These are phyloP conservation scores for Fukomys damarensis DNA, from an alignment of 2,113 vertebrate species.

Conservation along the genomic window DNA sequence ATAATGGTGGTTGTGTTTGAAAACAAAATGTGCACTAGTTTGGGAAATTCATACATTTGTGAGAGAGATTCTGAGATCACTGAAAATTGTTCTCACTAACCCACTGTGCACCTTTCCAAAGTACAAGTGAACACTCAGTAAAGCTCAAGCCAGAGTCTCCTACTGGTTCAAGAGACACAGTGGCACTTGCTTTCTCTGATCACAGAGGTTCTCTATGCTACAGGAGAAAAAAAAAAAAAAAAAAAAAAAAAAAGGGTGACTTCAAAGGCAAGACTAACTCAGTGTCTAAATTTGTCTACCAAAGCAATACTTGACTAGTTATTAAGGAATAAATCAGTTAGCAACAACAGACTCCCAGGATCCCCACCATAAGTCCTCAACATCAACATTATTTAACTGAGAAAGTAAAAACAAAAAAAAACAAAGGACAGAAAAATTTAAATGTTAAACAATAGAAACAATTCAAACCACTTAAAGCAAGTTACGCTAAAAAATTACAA, in stretches of 20 bases:
- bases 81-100: background rate
- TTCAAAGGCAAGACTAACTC: background rate
- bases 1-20: background rate
- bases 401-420: too few relatives aligned
- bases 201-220: background rate
- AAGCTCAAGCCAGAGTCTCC: fast-evolving
- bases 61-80: background rate
- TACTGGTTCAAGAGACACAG: background rate
- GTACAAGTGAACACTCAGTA: background rate
- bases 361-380: background rate
- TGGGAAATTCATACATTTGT: too few relatives aligned
- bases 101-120: background rate
- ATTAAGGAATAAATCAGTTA: background rate
- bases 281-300: background rate
- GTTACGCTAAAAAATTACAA: background rate
- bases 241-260: too few relatives aligned
- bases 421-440: background rate
- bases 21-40: background rate
- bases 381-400: background rate
- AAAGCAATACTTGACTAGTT: background rate
- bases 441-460: background rate
- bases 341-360: background rate
- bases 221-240: too few relatives aligned
- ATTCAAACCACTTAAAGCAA: background rate
- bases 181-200: background rate